Evolutionary conservation across 2,797 vertebrate genomes (phyloP).

Genomic region (Lutjanus argentimaculatus): DNA sequence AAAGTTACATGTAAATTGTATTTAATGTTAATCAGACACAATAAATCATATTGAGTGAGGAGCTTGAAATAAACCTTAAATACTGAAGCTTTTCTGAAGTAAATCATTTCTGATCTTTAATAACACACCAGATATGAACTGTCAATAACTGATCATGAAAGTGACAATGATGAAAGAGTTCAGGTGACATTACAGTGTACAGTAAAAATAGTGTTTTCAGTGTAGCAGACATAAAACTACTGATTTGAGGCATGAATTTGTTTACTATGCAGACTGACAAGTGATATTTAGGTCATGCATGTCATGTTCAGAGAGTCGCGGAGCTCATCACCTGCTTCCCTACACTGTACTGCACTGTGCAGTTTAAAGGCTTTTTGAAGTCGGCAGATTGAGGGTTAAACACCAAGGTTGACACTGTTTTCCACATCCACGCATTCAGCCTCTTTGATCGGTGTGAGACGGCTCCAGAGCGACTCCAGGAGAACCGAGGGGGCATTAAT

Average conservation of each 20-base stretch:
- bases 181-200: too few relatives aligned
- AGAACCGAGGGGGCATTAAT: background rate
- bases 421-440: conserved; percentile 15
- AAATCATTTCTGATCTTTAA: background rate
- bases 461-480: conserved; percentile 10
- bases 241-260: background rate
- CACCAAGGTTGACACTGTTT: conserved; percentile 11
- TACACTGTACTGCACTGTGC: conserved; percentile 24
- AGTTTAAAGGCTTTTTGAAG: conserved; percentile 23
- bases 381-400: background rate
- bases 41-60: background rate
- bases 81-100: background rate
- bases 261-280: background rate
- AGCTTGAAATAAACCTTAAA: background rate
- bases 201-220: too few relatives aligned
- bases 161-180: background rate
- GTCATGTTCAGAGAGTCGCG: background rate
- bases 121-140: background rate
- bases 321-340: conserved; percentile 15
- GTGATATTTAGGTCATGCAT: background rate
- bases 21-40: background rate
- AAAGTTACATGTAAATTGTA: background rate
- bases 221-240: background rate
- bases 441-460: accelerated
- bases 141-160: background rate